Base-by-base conservation (phyloP, 2,113 vertebrate species). In the Rynchops niger region DNA sequence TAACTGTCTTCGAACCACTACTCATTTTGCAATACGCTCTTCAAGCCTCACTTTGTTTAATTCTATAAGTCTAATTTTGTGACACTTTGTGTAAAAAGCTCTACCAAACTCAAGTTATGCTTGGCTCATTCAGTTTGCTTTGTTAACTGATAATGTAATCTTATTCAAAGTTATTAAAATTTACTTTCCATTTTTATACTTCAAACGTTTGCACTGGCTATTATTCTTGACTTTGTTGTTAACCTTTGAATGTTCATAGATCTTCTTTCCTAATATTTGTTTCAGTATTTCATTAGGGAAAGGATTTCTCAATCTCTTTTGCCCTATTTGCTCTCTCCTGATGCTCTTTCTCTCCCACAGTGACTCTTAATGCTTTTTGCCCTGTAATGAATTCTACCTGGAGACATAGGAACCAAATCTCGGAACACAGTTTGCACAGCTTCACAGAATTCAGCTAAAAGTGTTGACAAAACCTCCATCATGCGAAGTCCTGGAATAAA, bases 61-160 rank as follows among this genome's bases (percentile, higher is more conserved):
- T 91, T 88, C 9, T 47, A 0, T 50, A 50, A 53, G 43, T 72
- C 6, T 78, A 84, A 72, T 88, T 95, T 88, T 79, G n/a, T 53
- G 18, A 63, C 27, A 42, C 12, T 67, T 16, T 79, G n/a, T 84
- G 11, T 69, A 61, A 88, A 95, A 88, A 67, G 7, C 12, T 69
- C 16, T 81, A 86, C 50, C 21, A 72, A 92, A 86, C 23, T 78
- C 15, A 73, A 50, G 14, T 59, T 93, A 43, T 38, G 47, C 12
- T 88, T 0, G 0, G 25, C 38, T 86, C 21, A 1, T 91, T 91
- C 86, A 82, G 38, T 61, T 86, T 40, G 11, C 11, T 77, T 84
- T 93, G 67, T 90, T 83, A 95, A 77, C 55, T 88, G 55, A 84
- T 84, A 91, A 69, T 70, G 6, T 78, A 88, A 84, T 84, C 34